Base-by-base conservation (phyloP, 2,888 invertebrate species). In the Stenchaetothrips biformis region DNA sequence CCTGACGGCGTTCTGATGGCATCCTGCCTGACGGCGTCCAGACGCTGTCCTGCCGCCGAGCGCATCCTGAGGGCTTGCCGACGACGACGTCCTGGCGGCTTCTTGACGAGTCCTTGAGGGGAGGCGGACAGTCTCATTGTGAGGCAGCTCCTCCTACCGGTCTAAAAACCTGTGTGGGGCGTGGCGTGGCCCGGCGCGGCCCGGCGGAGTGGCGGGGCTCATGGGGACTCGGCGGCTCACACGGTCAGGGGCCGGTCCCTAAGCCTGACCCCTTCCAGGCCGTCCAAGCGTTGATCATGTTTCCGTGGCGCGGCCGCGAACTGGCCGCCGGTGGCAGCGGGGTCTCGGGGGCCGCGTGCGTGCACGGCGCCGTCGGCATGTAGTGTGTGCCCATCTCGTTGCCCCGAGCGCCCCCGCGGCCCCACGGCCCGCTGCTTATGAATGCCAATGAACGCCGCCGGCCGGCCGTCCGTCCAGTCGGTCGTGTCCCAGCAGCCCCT, bases 141-240 rank as follows among this genome's bases (percentile, higher is more conserved):
- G 67, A 67, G 67, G n/a, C 67, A 21, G 67, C 67, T 67, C 67
- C 67, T 67, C 67, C 67, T 67, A 67, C 67, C 67, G 67, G 67
- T 67, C 67, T 21, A 67, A 67, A 21, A 67, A 67, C 67, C 67
- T 67, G 67, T 67, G 67, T 9, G n/a, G 9, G 67, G 67, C 18
- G 67, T 9, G 67, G 67, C 9, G 21, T 8, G 67, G 67, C n/a
- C 11, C 2, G 67, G 21, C 67, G 21, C 7, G 67, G 67, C 67
- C 21, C 9, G 67, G 67, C 67, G 67, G 67, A 6, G 67, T 21
- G 67, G 67, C n/a, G 67, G 67, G 67, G 67, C 67, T 18, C 21
- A 53, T 53, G 53, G 53, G 53, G 67, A 21, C 67, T 67, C 21
- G 67, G 13, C 53, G 53, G 21, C 67, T 67, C 67, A 67, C 67